These are phyloP conservation scores for Noctuana brunneofusca DNA, from an alignment of 2,888 invertebrate species.

Conservation along the genomic window DNA sequence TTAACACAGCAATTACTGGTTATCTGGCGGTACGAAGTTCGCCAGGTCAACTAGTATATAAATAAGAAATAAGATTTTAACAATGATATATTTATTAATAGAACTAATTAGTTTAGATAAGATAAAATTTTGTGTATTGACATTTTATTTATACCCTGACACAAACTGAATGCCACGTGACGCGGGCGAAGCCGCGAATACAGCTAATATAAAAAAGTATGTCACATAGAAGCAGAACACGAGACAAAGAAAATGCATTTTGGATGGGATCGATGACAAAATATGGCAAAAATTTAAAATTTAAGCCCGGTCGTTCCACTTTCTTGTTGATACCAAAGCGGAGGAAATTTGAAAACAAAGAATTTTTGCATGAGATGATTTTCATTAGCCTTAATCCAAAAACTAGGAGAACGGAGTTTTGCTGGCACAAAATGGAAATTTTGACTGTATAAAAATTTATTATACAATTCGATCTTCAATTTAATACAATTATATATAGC, in stretches of 20 bases:
- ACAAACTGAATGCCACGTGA: neutral
- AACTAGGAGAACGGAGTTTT: neutral
- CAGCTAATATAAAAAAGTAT: neutral
- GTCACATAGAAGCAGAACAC: constrained; percentile 12
- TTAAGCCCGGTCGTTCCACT: constrained; percentile 10
- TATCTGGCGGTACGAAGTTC: no score
- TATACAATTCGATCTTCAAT: neutral
- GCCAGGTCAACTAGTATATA: no score
- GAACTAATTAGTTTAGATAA: no score
- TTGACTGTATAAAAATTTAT: neutral
- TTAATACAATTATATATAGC: no score
- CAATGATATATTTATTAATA: no score
- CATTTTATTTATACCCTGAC: neutral
- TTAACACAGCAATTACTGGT: no score
- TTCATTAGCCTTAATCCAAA: constrained; percentile 16
- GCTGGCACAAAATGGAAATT: neutral
- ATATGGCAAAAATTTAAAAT: constrained; percentile 17
- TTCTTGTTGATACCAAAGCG: constrained; percentile 4
- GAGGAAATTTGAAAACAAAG: constrained; percentile 21
- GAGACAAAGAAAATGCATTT: constrained; percentile 16
- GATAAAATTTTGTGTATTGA: no score
- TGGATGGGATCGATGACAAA: constrained; percentile 15
- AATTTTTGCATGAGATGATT: constrained; percentile 16
- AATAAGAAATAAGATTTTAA: no score
- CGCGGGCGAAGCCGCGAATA: neutral